Evolutionary conservation across 2,888 invertebrate genomes (phyloP), one percentile per base, ranked within the genome.

Genomic region (Lasius fuliginosus): DNA sequence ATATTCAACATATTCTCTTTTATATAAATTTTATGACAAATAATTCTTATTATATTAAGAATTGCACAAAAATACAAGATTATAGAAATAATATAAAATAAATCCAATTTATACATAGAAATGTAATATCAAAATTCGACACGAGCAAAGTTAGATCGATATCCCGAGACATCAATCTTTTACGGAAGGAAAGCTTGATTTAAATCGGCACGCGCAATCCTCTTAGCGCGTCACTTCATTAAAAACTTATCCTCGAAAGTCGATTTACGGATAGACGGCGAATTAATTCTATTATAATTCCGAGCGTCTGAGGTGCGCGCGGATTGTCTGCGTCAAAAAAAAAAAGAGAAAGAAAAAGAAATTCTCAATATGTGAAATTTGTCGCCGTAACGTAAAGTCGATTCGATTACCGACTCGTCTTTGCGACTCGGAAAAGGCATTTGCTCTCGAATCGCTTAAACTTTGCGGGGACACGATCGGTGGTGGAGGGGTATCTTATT

Each of bases 201-300:
- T 49, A 60, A 81, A 79, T 58, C 23, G 18, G 30, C 9, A 42
- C 58, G 69, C 58, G 6, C 56, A 58, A 71, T 81, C 46, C 36
- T 81, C 75, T 79, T 60, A 49, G 23, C 33, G 23, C 33, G 60
- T 27, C 79, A 74, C 73, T 79, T 74, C 75, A 60, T 81, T 49
- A 60, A 81, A 23, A 81, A 74, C 60, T 81, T 46, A 60, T 46
- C 60, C 75, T 60, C 12, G 33, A 46, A 23, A 60, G 46, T 60
- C 75, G 46, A 77, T 36, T 77, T 42, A 30, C 30, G 67, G 64
- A 75, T 56, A 60, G 58, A 73, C 40, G 27, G 53, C 27, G 27
- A 79, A 75, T 81, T 81, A 81, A 74, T 60, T 81, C 36, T 42
- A 60, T 60, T 60, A 46, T 60, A 75, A 74, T 74, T 75, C 36